Conservation (phyloP, 2,113 vertebrate species). For the Zingel zingel region DNA sequence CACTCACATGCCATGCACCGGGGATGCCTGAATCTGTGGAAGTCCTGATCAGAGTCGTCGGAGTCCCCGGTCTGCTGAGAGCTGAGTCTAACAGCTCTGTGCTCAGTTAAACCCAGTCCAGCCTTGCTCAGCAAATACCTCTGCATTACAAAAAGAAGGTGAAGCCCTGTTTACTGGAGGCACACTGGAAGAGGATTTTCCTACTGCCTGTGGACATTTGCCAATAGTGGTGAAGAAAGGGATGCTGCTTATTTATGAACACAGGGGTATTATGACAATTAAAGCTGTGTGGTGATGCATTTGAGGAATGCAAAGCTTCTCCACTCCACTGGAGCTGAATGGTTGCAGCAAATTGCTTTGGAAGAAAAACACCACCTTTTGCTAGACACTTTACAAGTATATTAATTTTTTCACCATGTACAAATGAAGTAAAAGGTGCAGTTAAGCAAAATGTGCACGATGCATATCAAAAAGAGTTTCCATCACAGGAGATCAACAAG, state of each 20-base stretch:
- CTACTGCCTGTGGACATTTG: slow-evolving; percentile 47
- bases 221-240: slow-evolving; percentile 43
- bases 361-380: background rate
- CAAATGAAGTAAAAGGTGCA: background rate
- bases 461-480: background rate
- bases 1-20: slow-evolving; percentile 32
- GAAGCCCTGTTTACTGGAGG: slow-evolving; percentile 26
- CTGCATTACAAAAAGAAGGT: background rate
- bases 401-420: background rate
- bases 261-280: background rate
- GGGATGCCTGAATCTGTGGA: slow-evolving; percentile 60
- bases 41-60: slow-evolving; percentile 43
- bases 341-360: background rate
- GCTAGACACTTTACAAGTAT: background rate
- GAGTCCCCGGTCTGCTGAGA: slow-evolving; percentile 38
- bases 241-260: slow-evolving; percentile 24
- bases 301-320: slow-evolving; percentile 3
- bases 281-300: slow-evolving; percentile 1
- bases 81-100: slow-evolving; percentile 63
- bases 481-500: slow-evolving; percentile 17
- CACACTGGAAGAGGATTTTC: slow-evolving; percentile 32
- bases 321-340: background rate
- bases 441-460: background rate
- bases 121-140: background rate
- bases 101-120: slow-evolving; percentile 64